phyloP scores from a whole-genome alignment of 2,888 invertebrate species.

The Dolichomitus sp. region DNA sequence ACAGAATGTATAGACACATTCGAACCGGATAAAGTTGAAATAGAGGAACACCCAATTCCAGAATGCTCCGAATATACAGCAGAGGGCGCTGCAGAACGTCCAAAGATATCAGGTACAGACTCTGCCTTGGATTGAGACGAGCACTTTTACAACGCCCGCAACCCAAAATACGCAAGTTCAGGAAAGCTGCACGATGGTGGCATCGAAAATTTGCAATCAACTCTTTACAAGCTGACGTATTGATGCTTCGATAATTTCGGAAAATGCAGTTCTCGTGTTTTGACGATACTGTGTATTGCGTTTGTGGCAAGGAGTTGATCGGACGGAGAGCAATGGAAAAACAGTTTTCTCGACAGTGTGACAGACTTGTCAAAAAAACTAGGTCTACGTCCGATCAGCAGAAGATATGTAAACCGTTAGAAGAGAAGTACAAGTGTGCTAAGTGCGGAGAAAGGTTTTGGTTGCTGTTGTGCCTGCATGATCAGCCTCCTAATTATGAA shows the following conservation, averaged over 20 bases:
- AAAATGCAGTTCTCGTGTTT: conserved; percentile 21
- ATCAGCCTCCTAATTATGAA: conserved; percentile 38
- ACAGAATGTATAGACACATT: neutral
- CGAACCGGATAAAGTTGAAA: neutral
- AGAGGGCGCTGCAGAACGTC: neutral
- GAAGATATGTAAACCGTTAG: conserved; percentile 18
- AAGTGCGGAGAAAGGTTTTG: conserved; percentile 48
- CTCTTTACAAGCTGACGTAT: conserved; percentile 12
- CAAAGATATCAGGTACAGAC: neutral
- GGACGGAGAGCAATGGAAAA: conserved; percentile 20
- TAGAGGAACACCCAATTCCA: neutral
- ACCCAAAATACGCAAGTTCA: neutral
- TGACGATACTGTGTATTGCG: conserved; percentile 44
- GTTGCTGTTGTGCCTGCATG: conserved; percentile 32
- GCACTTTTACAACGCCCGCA: neutral
- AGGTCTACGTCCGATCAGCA: neutral
- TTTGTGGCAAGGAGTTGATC: conserved; percentile 42
- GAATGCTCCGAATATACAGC: neutral
- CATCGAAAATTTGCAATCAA: conserved; percentile 47
- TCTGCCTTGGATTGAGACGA: neutral
- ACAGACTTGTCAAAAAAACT: neutral
- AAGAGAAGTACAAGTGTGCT: conserved; percentile 22
- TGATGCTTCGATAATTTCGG: conserved; percentile 52
- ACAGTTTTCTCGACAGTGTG: conserved; percentile 47
- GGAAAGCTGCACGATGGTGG: conserved; percentile 5